Conservation (phyloP, 2,113 vertebrate genomes). For the Semicossyphus pulcher region DNA sequence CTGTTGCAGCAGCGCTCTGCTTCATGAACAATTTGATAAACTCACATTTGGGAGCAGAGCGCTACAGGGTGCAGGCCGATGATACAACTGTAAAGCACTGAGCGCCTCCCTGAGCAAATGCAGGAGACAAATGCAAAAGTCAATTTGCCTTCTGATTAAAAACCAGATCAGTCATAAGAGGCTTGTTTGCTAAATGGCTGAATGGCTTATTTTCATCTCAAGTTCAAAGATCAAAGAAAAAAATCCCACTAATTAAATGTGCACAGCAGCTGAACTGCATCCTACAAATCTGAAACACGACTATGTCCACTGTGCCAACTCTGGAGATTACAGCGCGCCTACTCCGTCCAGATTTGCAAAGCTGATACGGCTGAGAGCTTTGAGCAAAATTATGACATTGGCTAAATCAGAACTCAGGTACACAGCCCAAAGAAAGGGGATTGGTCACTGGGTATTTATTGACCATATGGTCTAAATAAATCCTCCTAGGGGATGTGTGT, state of each 20-base stretch:
- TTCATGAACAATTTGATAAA: no score
- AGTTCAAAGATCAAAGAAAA: constrained; percentile 33
- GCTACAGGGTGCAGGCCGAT: no score
- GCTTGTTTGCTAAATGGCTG: constrained; percentile 11
- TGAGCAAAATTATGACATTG: constrained; percentile 17
- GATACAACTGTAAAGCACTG: no score
- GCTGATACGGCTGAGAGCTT: constrained; percentile 28
- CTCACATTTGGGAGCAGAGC: no score
- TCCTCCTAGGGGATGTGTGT: neutral
- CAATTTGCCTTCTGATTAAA: neutral
- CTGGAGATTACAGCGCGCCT: constrained; percentile 20
- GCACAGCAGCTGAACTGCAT: constrained; percentile 9
- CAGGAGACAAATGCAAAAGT: no score
- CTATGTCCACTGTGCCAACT: constrained; percentile 1
- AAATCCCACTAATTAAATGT: constrained; percentile 28
- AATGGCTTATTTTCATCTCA: neutral
- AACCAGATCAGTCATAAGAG: neutral
- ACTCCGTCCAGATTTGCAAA: constrained; percentile 51
- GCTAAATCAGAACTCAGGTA: constrained; percentile 24
- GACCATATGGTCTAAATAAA: constrained; percentile 32
- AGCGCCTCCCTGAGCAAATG: no score
- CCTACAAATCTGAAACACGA: constrained; percentile 12
- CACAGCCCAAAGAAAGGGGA: neutral
- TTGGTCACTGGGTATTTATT: constrained; percentile 4
- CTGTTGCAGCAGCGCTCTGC: no score